Base-by-base conservation (phyloP, 2,888 invertebrate genomes). In the Digitonthophagus gazella region DNA sequence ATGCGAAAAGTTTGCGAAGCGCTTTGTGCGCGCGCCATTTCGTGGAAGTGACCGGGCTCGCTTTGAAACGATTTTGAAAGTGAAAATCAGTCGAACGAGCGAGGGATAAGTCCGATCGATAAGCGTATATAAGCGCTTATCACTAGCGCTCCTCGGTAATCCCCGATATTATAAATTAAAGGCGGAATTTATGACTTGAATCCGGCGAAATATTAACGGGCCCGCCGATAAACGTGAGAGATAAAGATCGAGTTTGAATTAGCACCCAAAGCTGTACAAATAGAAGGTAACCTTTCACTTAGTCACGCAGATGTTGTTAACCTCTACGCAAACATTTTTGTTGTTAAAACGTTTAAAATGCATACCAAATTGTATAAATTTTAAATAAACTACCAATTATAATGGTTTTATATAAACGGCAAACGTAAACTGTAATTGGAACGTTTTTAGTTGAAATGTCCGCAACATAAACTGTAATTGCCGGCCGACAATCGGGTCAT, bases 1-100 rank as follows among this genome's bases (percentile, higher is more conserved):
- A 70, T 70, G 70, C 66, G 70, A 70, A 70, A 70, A 70, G 67
- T 70, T 44, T 70, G 63, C 70, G 57, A 68, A 67, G 56, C 67
- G 70, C 67, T 70, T 67, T 67, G 66, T 66, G 66, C 66, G 3
- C 6, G 61, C 18, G 16, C 61, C 19, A 11, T 61, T 19, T n/a
- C 61, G 19, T n/a, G 61, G 61, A 61, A 19, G 1, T 44, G 28
- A 44, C 19, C 61, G 5, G 15, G 8, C 14, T 6, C 61, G 18
- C 5, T 18, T 8, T 18, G 2, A 61, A n/a, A 61, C 61, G 19
- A 8, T 44, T 44, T 5, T 44, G 6, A 44, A 44, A 44, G 28
- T 8, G 6, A 44, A 44, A 11, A 44, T 44, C 28, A 3, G 54
- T 54, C 54, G 1, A 54, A 54, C 14, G 54, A n/a, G n/a, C n/a